Evolutionary conservation across 2,113 vertebrate species (phyloP), one percentile per base, ranked within the genome.

Genomic region (Gallinago undulata): DNA sequence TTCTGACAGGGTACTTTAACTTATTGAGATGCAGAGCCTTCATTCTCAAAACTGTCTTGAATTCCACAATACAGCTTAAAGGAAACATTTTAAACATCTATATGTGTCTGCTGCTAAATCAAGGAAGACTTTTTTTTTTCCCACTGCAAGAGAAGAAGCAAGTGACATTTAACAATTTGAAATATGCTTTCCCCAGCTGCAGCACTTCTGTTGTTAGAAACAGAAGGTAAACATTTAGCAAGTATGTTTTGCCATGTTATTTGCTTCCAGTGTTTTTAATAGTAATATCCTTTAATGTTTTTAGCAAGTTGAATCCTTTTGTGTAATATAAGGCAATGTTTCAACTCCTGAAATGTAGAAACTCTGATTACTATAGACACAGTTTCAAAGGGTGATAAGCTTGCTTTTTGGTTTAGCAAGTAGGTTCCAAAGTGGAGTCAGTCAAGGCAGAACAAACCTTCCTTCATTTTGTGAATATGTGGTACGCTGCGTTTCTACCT

Each of bases 1-100:
- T 95, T 93, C 63, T 95, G 70, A 94, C 53, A 95, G 74, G 37
- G 53, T 72, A 76, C 95, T 96, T 96, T 51, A 94, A 90, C 67
- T 88, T 94, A 77, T 47, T 96, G 85, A 87, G 77, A 92, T 67
- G 77, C 48, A 86, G 25, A 39, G 37, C 19, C 41, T 84, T 92
- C 75, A 50, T 84, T 85, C 73, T 88, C 37, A 93, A 78, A 93
- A 79, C 57, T 50, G 27, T 37, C 63, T 85, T 88, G 33, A 90
- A 77, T 68, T 90, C 37, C 33, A 16, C 70, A 87, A 9, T 25
- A 90, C 19, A 86, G 28, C 47, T 64, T 73, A 90, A 92, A 94
- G 35, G 25, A 88, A 95, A 84, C 24, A 78, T 39, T 80, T 76
- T 80, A 69, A 92, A 79, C 73, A 83, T 83, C 62, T 87, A 33